These are phyloP conservation scores for Heliconius erato DNA, from an alignment of 2,888 invertebrate genomes.

Conservation along the genomic window DNA sequence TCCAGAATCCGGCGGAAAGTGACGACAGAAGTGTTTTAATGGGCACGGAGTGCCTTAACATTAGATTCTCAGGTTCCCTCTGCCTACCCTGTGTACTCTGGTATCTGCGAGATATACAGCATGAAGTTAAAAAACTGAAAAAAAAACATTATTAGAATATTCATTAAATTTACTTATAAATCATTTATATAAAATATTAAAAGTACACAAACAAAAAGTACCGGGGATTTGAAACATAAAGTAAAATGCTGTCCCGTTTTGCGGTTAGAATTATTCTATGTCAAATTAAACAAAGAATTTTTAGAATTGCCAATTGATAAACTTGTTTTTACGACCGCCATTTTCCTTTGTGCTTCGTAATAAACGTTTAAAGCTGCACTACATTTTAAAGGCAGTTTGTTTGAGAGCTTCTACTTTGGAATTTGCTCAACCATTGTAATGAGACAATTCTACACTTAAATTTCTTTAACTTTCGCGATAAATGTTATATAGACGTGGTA, in stretches of 20 bases:
- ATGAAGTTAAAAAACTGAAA: too few species aligned
- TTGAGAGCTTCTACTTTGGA: constrained; percentile 29
- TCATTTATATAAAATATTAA: not conserved
- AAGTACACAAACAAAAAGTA: not conserved
- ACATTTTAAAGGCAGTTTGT: constrained; percentile 35
- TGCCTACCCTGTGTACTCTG: too few species aligned
- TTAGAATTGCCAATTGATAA: constrained; percentile 31
- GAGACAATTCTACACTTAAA: constrained; percentile 12
- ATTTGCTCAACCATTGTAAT: constrained; percentile 28
- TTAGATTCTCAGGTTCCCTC: too few species aligned
- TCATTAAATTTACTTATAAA: not conserved
- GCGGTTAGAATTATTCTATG: constrained; percentile 14
- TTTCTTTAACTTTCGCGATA: not conserved
- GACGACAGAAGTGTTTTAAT: too few species aligned
- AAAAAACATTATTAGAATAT: not conserved
- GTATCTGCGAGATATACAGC: too few species aligned
- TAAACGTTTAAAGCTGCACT: constrained; percentile 40
- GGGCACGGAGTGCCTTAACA: too few species aligned
- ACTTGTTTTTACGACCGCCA: constrained; percentile 29
- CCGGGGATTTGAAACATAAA: constrained; percentile 9
- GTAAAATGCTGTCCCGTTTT: constrained; percentile 6
- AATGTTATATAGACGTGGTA: not conserved
- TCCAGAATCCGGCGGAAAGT: too few species aligned
- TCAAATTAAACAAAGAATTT: constrained; percentile 32
- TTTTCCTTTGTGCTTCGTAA: constrained; percentile 34